Conservation (phyloP, 1,140 invertebrate species). For the Oscheius sp. region DNA sequence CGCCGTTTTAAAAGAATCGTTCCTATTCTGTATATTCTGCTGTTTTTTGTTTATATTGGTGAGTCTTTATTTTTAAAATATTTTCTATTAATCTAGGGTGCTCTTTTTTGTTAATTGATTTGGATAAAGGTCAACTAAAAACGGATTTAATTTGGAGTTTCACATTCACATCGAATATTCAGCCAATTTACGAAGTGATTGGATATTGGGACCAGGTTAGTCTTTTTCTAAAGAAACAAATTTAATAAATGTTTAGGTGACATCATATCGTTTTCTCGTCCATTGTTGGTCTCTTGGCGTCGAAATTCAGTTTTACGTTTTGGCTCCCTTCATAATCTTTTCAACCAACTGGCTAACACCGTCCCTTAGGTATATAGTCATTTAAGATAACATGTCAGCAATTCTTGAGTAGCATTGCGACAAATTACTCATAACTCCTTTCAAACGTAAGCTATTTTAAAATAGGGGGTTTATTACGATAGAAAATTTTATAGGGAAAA, state of each 20-base stretch:
- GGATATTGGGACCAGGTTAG: conserved; percentile 36
- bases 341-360: too few relatives aligned
- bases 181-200: conserved; percentile 24
- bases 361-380: too few relatives aligned
- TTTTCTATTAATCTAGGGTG: conserved; percentile 19
- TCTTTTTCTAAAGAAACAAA: too few relatives aligned
- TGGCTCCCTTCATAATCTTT: conserved; percentile 40
- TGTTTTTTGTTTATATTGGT: conserved; percentile 26
- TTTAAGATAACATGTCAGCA: too few relatives aligned
- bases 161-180: conserved; percentile 32
- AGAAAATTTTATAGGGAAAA: too few relatives aligned
- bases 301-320: conserved; percentile 50
- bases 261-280: conserved; percentile 28
- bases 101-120: conserved; percentile 11
- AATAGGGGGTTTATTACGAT: too few relatives aligned
- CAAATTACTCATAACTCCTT: too few relatives aligned
- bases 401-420: too few relatives aligned
- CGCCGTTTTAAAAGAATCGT: conserved; percentile 45
- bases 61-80: not conserved
- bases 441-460: too few relatives aligned
- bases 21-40: conserved; percentile 47
- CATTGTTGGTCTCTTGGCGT: conserved; percentile 50
- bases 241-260: conserved; percentile 30
- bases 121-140: conserved; percentile 36
- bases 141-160: conserved; percentile 34